Evolutionary conservation across 1,140 invertebrate genomes (phyloP), one percentile per base, ranked within the genome.

Genomic region (Zaprionus ornatus): DNA sequence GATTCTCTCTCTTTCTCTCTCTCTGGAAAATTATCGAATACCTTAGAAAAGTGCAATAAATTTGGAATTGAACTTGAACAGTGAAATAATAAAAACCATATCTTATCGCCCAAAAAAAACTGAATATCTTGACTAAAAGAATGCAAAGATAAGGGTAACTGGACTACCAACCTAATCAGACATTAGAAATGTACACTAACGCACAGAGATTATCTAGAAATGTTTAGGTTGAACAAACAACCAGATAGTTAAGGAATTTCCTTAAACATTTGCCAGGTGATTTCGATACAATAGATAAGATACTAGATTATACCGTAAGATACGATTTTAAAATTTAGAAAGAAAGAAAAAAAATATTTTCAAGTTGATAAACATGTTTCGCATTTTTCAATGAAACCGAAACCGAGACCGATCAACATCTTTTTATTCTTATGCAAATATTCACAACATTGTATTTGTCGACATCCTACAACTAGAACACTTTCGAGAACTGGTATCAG

Each of bases 361-460:
- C 19, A 2, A 17, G 40, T 27, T 55, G 7, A n/a, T 45, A 29
- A 55, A 55, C 21, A 27, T 50, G 45, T 50, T 50, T 12, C 12
- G 45, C 7, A 2, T 17, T 45, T 12, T 21, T 50, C 45, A 50
- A 50, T 50, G 45, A 50, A 50, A 23, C 12, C 37, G 5, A 50
- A 50, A 63, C 17, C 17, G 0, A 37, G 25, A 25, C 25, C 25
- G 5, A 45, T n/a, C 40, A n/a, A n/a, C 6, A 40, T 40, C 15
- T 57, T 19, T 55, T 60, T 19, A 68, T 67, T 74, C 71, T 56
- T 69, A 74, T 62, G 71, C 71, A 74, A 74, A 74, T 74, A 27
- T 15, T 55, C 29, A 9, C 9, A 32, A 55, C 12, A 54, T 27
- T 27, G 21, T 27, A n/a, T 55, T 55, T 25, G 45, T 55, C 21